phyloP scores from a whole-genome alignment of 2,888 invertebrate genomes.

The Salpingus planirostris region DNA sequence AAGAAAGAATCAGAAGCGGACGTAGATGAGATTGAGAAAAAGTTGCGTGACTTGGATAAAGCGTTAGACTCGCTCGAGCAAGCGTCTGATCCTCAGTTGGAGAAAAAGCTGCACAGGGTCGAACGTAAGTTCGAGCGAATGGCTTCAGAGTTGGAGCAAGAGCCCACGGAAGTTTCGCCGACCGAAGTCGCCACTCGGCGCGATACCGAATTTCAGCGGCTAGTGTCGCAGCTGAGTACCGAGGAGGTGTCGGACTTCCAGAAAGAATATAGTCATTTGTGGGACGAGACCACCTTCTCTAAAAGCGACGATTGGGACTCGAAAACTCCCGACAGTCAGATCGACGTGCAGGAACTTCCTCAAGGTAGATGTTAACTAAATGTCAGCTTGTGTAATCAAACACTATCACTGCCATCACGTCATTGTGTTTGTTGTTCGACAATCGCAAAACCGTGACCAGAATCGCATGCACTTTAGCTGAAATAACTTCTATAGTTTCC shows the following conservation, averaged over 20 bases:
- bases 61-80: conserved; percentile 38
- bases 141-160: conserved; percentile 41
- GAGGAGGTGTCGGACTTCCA: conserved; percentile 46
- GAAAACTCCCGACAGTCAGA: conserved; percentile 42
- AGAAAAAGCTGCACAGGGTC: conserved; percentile 40
- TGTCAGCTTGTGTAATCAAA: conserved; percentile 24
- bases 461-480: conserved; percentile 11
- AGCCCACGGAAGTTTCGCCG: conserved; percentile 32
- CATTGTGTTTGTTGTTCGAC: conserved; percentile 7
- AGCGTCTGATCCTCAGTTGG: conserved; percentile 26
- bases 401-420: conserved; percentile 19
- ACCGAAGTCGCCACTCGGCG: conserved; percentile 33
- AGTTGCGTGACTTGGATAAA: conserved; percentile 38
- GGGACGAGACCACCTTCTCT: conserved; percentile 43
- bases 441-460: conserved; percentile 3
- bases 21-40: conserved; percentile 35
- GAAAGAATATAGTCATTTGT: conserved; percentile 41
- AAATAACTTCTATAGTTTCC: conserved; percentile 5
- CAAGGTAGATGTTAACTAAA: conserved; percentile 41
- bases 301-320: conserved; percentile 40
- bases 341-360: conserved; percentile 40
- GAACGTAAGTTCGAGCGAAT: conserved; percentile 46
- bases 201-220: conserved; percentile 41
- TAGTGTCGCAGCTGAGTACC: conserved; percentile 45
- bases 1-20: conserved; percentile 28